These are phyloP conservation scores for Ophthalmolycus amberensis DNA, from an alignment of 2,113 vertebrate species.

Conservation along the genomic window DNA sequence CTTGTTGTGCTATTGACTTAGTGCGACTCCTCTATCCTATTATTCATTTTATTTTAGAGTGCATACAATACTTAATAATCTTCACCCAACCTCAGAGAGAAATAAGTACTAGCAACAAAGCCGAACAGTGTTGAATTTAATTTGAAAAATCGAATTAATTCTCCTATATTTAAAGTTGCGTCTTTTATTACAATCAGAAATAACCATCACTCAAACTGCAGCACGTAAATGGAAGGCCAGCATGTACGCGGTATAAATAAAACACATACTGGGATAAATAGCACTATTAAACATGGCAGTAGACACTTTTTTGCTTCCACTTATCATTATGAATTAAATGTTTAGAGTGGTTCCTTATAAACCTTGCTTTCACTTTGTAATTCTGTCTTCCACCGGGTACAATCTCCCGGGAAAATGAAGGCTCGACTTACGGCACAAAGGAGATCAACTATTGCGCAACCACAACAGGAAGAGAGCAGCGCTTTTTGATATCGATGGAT, in stretches of 20 bases:
- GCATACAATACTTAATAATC: neutral
- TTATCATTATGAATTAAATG: no score
- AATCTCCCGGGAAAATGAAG: neutral
- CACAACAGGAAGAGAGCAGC: neutral
- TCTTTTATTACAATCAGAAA: neutral
- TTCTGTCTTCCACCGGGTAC: neutral
- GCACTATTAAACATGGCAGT: no score
- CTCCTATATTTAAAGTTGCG: neutral
- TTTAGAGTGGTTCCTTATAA: no score
- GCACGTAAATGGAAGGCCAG: neutral
- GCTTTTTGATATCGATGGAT: no score
- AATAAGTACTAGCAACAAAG: neutral
- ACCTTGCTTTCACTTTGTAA: no score
- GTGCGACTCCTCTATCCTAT: constrained; percentile 12
- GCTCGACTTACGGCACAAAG: neutral
- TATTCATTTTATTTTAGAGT: neutral
- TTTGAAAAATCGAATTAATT: neutral
- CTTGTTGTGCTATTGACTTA: constrained; percentile 2
- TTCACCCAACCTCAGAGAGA: neutral
- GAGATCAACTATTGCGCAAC: neutral
- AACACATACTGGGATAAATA: neutral
- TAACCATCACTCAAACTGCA: neutral
- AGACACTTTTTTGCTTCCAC: no score
- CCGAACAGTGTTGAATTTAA: neutral
- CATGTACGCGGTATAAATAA: neutral